Percentiles rank a stretch among this genome's conserved stretches.
Evolutionary conservation across 2,797 vertebrate genomes (phyloP).

Genomic region (Eulemur rubriventer): DNA sequence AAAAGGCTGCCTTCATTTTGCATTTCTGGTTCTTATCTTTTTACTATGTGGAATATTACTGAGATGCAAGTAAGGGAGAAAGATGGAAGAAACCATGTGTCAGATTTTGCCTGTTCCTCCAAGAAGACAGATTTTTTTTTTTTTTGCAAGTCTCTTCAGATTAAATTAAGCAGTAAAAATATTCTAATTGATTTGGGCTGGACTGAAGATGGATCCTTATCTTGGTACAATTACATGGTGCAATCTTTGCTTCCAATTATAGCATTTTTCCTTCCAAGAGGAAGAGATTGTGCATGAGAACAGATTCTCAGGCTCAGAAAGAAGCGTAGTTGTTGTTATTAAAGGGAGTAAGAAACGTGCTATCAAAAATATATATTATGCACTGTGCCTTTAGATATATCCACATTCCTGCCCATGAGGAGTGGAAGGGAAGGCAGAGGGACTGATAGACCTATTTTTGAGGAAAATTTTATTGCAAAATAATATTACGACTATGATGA

Average conservation of each 20-base stretch:
- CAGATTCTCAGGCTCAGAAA: background rate
- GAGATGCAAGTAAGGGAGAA: background rate
- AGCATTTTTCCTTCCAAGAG: background rate
- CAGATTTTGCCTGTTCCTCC: background rate
- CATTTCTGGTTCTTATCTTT: background rate
- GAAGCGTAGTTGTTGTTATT: background rate
- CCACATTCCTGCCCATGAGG: rapidly evolving
- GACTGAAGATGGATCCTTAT: conserved; percentile 46
- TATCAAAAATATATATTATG: rapidly evolving
- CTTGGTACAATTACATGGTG: conserved; percentile 36
- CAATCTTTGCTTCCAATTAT: conserved; percentile 59
- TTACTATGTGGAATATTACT: background rate
- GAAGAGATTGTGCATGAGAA: conserved; percentile 6
- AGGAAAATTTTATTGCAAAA: background rate
- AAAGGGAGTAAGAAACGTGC: background rate
- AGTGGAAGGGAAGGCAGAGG: background rate
- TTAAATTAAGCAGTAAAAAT: conserved; percentile 60
- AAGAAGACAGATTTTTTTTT: background rate
- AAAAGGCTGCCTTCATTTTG: background rate
- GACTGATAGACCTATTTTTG: rapidly evolving
- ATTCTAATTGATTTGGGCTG: conserved; percentile 49
- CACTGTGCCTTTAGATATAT: background rate
- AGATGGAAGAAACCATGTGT: background rate
- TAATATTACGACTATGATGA: background rate
- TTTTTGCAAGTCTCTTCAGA: conserved; percentile 42